Evolutionary conservation across 1,140 invertebrate species (phyloP), one percentile per base, ranked within the genome.

Genomic region (Drosophila kohkoa): DNA sequence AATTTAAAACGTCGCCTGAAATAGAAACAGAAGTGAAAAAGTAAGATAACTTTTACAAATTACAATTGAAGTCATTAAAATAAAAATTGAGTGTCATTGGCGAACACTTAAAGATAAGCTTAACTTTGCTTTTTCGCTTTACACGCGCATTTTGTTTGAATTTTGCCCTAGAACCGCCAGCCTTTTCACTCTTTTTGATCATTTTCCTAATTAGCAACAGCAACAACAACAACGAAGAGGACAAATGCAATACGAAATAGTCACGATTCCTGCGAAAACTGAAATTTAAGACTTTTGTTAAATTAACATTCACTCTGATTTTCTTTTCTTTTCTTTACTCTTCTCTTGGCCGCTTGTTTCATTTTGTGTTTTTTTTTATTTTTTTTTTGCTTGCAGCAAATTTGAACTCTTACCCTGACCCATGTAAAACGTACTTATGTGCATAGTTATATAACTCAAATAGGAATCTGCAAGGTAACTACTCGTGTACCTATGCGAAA

Each of bases 391-490:
- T 43, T 20, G 16, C 30, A 35, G 11, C 30, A 35, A 20, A 5
- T 38, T 41, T 35, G 30, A 41, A 38, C 30, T n/a, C 8, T 45
- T 55, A 30, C 30, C 30, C 41, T 54, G 32, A 8, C 30, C 52
- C 13, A 54, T 41, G 28, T 58, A 62, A 62, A 49, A 52, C 15
- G 10, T 48, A 43, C 7, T 30, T 46, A 15, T 57, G 52, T 67
- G 11, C 41, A 25, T 59, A 35, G 57, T 63, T 70, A 63, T 55
- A 41, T 55, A 70, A 83, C 81, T 83, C 68, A 80, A 83, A 79
- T 77, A 85, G 71, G 65, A 85, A 88, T 80, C 80, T 88, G 83
- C 77, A 75, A 75, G 80, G 83, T 88, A 88, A 83, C 79, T 87
- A 43, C 41, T 43, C 41, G 35, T 25, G 32, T 43, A 87, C 85